Percentiles rank a stretch among this genome's conserved stretches.
phyloP scores from a whole-genome alignment of 2,888 invertebrate species.

The Melanchra persicariae region DNA sequence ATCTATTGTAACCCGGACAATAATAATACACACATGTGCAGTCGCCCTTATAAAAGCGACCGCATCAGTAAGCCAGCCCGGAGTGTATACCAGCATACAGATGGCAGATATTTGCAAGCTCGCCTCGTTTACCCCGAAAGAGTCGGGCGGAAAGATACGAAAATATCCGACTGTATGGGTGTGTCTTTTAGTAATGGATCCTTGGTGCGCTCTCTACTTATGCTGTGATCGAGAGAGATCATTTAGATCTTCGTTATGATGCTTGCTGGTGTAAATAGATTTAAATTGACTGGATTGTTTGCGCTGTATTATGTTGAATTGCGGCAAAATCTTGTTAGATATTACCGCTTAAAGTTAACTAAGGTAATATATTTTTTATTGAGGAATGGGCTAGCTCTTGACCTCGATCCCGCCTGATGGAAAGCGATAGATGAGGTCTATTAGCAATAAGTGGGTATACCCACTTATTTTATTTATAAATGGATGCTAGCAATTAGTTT shows the following conservation, averaged over 20 bases:
- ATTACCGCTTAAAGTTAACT: background rate
- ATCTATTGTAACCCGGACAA: background rate
- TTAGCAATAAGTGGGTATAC: too few relatives aligned
- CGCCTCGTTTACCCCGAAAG: constrained; percentile 20
- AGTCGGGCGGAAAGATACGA: constrained; percentile 17
- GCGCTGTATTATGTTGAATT: background rate
- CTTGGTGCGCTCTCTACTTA: background rate
- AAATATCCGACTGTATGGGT: background rate
- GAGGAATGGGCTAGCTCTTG: too few relatives aligned
- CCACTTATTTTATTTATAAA: too few relatives aligned
- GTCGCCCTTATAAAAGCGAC: background rate
- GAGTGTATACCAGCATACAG: constrained; percentile 34
- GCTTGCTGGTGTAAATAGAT: too few relatives aligned
- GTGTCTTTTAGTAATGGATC: constrained; percentile 11
- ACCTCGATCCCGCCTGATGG: too few relatives aligned
- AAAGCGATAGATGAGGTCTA: too few relatives aligned
- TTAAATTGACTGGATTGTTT: background rate
- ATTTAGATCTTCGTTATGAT: background rate
- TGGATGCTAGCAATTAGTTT: background rate
- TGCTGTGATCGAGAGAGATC: background rate
- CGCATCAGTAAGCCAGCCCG: background rate
- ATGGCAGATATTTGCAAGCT: constrained; percentile 29
- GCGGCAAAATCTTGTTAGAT: background rate
- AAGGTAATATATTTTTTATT: too few relatives aligned
- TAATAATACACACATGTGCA: constrained; percentile 28